These are phyloP conservation scores for Zhuqinia jingwanae DNA, from an alignment of 2,888 invertebrate species.

Conservation along the genomic window DNA sequence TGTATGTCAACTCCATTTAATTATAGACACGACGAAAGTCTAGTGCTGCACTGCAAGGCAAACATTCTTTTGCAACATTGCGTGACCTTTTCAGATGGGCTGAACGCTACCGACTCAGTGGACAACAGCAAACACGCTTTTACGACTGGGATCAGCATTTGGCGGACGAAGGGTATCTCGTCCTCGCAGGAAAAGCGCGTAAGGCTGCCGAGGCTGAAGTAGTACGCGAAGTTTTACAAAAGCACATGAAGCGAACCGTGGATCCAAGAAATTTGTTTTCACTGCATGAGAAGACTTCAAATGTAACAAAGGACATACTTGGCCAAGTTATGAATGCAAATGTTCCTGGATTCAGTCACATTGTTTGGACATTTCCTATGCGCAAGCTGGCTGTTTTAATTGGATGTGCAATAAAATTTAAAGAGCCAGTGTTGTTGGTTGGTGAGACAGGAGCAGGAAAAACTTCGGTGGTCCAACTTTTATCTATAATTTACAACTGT, in stretches of 20 bases:
- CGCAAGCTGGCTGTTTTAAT: slow-evolving; percentile 85
- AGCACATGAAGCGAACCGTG: slow-evolving; percentile 87
- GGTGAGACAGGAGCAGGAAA: slow-evolving; percentile 99
- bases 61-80: slow-evolving; percentile 94
- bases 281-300: slow-evolving; percentile 84
- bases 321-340: slow-evolving; percentile 84
- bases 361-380: slow-evolving; percentile 98
- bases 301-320: slow-evolving; percentile 88
- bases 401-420: slow-evolving; percentile 91
- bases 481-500: slow-evolving; percentile 87
- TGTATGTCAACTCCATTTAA: background rate
- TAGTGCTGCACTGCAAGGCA: slow-evolving; percentile 94
- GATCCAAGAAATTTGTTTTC: slow-evolving; percentile 78
- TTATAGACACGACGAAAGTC: slow-evolving; percentile 86
- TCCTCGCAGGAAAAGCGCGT: slow-evolving; percentile 95
- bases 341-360: slow-evolving; percentile 85
- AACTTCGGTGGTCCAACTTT: slow-evolving; percentile 96
- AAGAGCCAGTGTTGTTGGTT: slow-evolving; percentile 96
- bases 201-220: slow-evolving; percentile 90
- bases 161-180: slow-evolving; percentile 97
- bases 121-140: slow-evolving; percentile 84
- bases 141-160: slow-evolving; percentile 99
- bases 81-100: slow-evolving; percentile 99
- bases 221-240: slow-evolving; percentile 89
- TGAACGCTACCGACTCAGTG: slow-evolving; percentile 91